Evolutionary conservation across 2,888 invertebrate species (phyloP).

Genomic region (Cheilosia scutellata): DNA sequence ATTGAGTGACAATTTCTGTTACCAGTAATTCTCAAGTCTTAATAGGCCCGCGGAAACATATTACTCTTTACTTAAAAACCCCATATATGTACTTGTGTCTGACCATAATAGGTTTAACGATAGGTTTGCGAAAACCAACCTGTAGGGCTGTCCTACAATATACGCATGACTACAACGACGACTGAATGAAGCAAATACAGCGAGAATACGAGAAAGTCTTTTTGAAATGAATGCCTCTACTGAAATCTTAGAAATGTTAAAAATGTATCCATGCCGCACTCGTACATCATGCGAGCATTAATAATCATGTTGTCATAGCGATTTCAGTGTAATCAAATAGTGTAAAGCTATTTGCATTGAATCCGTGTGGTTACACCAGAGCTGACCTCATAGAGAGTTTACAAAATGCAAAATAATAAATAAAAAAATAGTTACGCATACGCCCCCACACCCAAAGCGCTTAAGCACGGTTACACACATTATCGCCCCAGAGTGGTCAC

Average conservation of each 20-base stretch:
- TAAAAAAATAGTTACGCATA: slow-evolving; percentile 43
- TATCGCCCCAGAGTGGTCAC: neutral
- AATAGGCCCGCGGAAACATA: neutral
- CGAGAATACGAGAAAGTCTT: slow-evolving; percentile 2
- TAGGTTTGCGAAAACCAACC: slow-evolving; percentile 29
- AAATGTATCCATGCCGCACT: neutral
- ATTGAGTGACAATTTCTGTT: no score
- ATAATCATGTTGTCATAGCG: slow-evolving; percentile 15
- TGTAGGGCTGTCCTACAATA: slow-evolving; percentile 57
- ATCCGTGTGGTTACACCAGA: neutral
- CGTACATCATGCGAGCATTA: slow-evolving; percentile 10
- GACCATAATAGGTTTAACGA: slow-evolving; percentile 22
- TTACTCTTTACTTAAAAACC: slow-evolving; percentile 10
- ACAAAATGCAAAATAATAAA: neutral
- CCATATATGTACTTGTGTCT: neutral
- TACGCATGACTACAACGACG: slow-evolving; percentile 56
- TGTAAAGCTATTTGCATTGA: neutral
- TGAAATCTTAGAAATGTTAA: slow-evolving; percentile 61
- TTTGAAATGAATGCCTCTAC: slow-evolving; percentile 41
- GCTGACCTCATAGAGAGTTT: slow-evolving; percentile 21
- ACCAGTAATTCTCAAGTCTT: neutral
- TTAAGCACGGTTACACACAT: slow-evolving; percentile 16
- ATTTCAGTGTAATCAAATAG: neutral
- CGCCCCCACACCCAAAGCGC: slow-evolving; percentile 44
- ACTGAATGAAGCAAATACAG: neutral